Evolutionary conservation across 1,140 invertebrate species (phyloP), one percentile per base, ranked within the genome.

Genomic region (Sminthurides bifidus): DNA sequence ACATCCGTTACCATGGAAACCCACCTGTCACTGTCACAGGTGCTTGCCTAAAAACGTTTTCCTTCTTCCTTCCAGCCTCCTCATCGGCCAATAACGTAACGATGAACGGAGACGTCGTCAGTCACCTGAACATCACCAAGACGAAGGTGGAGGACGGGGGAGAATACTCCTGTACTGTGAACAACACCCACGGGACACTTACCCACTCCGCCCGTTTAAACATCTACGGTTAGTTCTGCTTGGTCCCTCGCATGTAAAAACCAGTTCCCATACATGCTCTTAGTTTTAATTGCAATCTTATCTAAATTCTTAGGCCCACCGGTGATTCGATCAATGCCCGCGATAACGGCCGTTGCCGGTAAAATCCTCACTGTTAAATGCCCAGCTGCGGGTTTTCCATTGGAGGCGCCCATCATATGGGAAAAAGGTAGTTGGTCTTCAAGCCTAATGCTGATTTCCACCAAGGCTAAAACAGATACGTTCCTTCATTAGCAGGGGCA

Each of bases 101-200:
- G 8, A 77, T 81, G 8, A 80, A 85, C 66, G 85, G 85, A 38
- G 85, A 89, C 70, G 84, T 89, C 56, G 83, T 87, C 68, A 87
- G 84, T 69, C 85, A 87, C 71, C 81, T 88, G 56, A 91, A 91
- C 72, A 87, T 92, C 63, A 85, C 82, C 58, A 79, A 82, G 61
- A 83, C 88, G 38, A 78, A 80, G 71, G 81, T 89, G 4, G 81
- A 86, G 68, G 86, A 90, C 68, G 87, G 87, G n/a, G 88, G 88
- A 2, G 81, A 86, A 68, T 91, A 88, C 72, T 79, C 79, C 38
- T 92, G 89, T 68, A 79, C 75, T 1, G 85, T 85, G 1, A 79
- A 80, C 66, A 91, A 90, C 73, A 75, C 81, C 41, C 83, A 85
- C 31, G 87, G 87, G 37, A 76, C 77, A 68, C 79, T 80, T 30